Percentiles rank a stretch among this genome's conserved stretches.
Conservation (phyloP, 2,797 vertebrate genomes). For the Enteromius argenteus region DNA sequence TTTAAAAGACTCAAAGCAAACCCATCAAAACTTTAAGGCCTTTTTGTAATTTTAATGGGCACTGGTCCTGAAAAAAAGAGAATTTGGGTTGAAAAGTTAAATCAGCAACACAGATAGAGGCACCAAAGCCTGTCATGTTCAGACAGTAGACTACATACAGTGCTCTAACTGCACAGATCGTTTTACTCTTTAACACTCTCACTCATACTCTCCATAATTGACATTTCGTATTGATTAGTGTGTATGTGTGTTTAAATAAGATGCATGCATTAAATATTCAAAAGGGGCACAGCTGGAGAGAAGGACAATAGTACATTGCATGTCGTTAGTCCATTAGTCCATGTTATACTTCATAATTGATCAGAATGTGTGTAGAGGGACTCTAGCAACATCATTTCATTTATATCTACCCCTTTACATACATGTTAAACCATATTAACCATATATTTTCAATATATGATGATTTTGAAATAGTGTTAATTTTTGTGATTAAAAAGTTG, state of each 20-base stretch:
- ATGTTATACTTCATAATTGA: neutral
- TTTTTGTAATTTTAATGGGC: slow-evolving; percentile 1
- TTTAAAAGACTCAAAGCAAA: neutral
- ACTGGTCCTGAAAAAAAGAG: slow-evolving; percentile 1
- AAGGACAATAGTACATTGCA: slow-evolving; percentile 5
- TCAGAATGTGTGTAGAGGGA: neutral
- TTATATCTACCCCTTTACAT: neutral
- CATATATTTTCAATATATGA: neutral
- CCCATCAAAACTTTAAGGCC: neutral
- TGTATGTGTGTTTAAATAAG: slow-evolving; percentile 21
- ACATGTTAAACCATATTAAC: neutral
- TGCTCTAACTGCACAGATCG: neutral
- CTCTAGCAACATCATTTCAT: neutral
- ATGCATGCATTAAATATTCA: slow-evolving; percentile 51
- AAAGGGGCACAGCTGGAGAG: slow-evolving; percentile 32
- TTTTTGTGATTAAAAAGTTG: neutral
- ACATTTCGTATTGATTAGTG: slow-evolving; percentile 50
- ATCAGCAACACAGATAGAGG: neutral
- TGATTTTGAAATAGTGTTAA: neutral
- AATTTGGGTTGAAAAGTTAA: neutral
- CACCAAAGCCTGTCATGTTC: neutral
- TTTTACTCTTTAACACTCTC: neutral
- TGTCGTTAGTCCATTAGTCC: slow-evolving; percentile 1
- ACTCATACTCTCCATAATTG: slow-evolving; percentile 24
- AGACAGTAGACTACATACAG: neutral